Conservation (phyloP, 2,888 invertebrate species). For the Polia nebulosa region DNA sequence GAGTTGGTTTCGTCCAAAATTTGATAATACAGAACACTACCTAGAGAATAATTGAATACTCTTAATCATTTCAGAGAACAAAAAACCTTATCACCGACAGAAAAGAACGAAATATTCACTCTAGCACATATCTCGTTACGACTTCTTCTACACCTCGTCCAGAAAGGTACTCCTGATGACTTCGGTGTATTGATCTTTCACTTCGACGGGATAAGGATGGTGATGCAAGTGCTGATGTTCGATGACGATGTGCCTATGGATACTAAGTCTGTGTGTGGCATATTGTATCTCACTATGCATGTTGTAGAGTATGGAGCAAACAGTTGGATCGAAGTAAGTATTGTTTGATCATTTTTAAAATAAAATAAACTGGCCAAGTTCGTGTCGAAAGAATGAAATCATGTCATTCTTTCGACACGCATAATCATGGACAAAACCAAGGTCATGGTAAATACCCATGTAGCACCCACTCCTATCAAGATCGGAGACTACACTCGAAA, state of each 20-base stretch:
- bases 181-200: conserved; percentile 59
- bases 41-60: background rate
- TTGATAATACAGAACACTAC: background rate
- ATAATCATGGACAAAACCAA: too few relatives aligned
- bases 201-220: conserved; percentile 66
- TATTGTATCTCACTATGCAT: conserved; percentile 89
- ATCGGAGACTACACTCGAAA: too few relatives aligned
- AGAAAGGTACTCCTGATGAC: conserved; percentile 71
- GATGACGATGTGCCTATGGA: conserved; percentile 92
- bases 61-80: conserved; percentile 68
- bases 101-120: conserved; percentile 82
- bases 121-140: conserved; percentile 77
- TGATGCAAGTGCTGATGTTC: conserved; percentile 77
- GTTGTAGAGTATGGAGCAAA: conserved; percentile 77
- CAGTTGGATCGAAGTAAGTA: conserved; percentile 81
- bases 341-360: background rate
- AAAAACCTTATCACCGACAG: conserved; percentile 76
- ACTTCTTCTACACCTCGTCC: conserved; percentile 78
- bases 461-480: too few relatives aligned
- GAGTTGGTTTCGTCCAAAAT: too few relatives aligned
- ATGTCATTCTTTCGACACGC: too few relatives aligned
- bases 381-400: too few relatives aligned
- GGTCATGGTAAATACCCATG: too few relatives aligned
- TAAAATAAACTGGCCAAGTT: too few relatives aligned
- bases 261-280: conserved; percentile 92